Evolutionary conservation across 2,888 invertebrate species (phyloP).

Genomic region (Thecophora atra): DNA sequence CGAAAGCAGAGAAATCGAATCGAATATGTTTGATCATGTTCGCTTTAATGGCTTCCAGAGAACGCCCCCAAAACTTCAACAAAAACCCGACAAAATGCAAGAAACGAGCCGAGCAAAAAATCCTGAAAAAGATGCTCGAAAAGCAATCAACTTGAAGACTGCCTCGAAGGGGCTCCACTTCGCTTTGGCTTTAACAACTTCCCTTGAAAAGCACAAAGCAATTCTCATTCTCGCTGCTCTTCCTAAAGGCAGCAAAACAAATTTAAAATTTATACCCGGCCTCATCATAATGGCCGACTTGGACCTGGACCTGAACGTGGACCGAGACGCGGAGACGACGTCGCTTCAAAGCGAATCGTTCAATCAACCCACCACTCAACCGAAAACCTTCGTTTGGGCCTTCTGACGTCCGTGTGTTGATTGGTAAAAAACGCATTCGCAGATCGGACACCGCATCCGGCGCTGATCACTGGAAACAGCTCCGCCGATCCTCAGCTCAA

Average conservation of each 20-base stretch:
- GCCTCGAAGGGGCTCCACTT: background rate
- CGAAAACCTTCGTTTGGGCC: background rate
- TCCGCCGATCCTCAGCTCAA: conserved; percentile 12
- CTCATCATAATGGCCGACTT: conserved; percentile 33
- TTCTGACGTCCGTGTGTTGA: conserved; percentile 26
- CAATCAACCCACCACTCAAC: conserved; percentile 12
- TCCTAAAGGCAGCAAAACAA: conserved; percentile 33
- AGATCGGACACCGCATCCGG: conserved; percentile 30
- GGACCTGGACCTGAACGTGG: conserved; percentile 5
- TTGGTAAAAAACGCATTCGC: conserved; percentile 34
- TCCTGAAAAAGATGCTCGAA: background rate
- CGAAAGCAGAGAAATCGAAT: conserved; percentile 31
- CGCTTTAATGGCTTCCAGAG: conserved; percentile 36
- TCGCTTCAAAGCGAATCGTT: too few species aligned
- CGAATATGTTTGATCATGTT: conserved; percentile 38
- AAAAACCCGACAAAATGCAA: background rate
- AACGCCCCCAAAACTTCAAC: conserved; percentile 26
- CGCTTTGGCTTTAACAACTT: conserved; percentile 18
- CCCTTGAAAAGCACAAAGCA: conserved; percentile 23
- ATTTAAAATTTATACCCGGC: conserved; percentile 27
- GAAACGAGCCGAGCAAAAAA: background rate
- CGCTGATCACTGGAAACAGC: conserved; percentile 2
- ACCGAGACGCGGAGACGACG: too few species aligned
- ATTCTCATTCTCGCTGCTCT: conserved; percentile 22
- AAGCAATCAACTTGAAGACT: conserved; percentile 28